Base-by-base conservation (phyloP, 2,888 invertebrate species). In the Julus scandinavius region DNA sequence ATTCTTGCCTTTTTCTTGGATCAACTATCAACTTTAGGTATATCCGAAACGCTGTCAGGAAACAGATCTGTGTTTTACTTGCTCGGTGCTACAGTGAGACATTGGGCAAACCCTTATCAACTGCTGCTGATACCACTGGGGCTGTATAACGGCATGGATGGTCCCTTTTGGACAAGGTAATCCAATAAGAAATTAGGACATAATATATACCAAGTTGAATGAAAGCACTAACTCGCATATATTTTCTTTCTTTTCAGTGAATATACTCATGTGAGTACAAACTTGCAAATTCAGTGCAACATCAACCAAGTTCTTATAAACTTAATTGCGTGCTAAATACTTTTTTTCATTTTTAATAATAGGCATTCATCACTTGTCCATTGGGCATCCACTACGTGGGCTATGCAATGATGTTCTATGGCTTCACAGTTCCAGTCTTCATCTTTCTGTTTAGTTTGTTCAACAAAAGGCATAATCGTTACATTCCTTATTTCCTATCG, bases 111-210 rank as follows among this genome's bases (percentile, higher is more conserved):
- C 92, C 96, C 96, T 0, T 96, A 97, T 92, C 98, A 98, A 91
- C 96, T 98, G 91, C 94, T 99, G 9, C 94, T 99, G 63, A 97
- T 99, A 90, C 98, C 98, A 0, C 95, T 99, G 90, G 99, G 99
- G 0, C 93, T 99, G 87, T 99, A 97, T 95, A 98, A 98, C 91
- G 99, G 99, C 89, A 96, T 99, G 95, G 98, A 99, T 92, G 98
- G 99, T 92, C 98, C 98, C 0, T 99, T 98, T 93, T 96, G 98
- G 90, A 96, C 97, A 20, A 72, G 72, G 72, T 72, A 72, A n/a
- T n/a, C n/a, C n/a, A n/a, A n/a, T n/a, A n/a, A n/a, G n/a, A n/a
- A n/a, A n/a, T n/a, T n/a, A n/a, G n/a, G n/a, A n/a, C n/a, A n/a
- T n/a, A n/a, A n/a, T n/a, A n/a, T n/a, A n/a, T n/a, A n/a, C 49